phyloP scores from a whole-genome alignment of 1,140 invertebrate species.

The Pemphigus obesinymphae region DNA sequence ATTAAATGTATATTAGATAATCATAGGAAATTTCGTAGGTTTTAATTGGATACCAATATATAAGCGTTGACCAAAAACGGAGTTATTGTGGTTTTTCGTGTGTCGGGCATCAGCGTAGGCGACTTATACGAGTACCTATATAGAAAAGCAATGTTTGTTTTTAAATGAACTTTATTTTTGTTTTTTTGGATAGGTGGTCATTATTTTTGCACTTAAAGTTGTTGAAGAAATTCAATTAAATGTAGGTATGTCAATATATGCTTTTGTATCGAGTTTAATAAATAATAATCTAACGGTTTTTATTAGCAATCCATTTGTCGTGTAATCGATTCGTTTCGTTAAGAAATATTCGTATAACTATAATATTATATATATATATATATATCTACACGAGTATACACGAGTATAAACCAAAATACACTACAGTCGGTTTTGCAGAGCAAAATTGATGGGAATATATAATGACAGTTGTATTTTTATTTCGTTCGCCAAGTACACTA shows the following conservation, averaged over 20 bases:
- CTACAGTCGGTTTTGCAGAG: not conserved
- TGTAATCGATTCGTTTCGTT: constrained; percentile 6
- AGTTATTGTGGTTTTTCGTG: no score
- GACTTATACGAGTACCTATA: no score
- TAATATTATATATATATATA: not conserved
- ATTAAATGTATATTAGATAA: no score
- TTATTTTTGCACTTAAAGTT: not conserved
- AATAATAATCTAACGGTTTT: constrained; percentile 3
- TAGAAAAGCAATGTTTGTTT: no score
- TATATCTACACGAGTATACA: not conserved
- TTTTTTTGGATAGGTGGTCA: no score
- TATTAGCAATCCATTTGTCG: not conserved
- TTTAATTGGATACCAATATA: no score
- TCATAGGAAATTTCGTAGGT: no score
- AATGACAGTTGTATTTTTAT: no score
- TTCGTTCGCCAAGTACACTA: no score
- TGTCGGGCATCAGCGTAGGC: no score
- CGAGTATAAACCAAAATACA: not conserved
- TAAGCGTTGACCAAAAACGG: no score
- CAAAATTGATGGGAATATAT: not conserved
- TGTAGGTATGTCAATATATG: not conserved
- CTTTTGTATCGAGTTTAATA: not conserved
- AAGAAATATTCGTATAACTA: not conserved
- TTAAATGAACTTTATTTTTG: no score
- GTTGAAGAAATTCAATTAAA: not conserved